Conservation (phyloP, 2,888 invertebrate species). For the Phaedon cochleariae region DNA sequence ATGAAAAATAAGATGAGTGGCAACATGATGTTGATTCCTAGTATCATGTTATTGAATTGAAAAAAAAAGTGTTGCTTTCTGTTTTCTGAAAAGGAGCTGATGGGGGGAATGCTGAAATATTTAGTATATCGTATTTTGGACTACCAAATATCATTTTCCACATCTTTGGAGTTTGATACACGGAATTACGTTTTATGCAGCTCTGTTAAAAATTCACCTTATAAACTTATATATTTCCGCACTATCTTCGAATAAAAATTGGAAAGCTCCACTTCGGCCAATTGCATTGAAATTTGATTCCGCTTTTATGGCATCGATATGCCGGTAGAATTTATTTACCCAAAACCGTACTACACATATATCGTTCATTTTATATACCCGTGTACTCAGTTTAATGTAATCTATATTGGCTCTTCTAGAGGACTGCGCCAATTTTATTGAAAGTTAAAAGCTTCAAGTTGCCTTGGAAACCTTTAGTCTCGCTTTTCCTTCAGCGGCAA, state of each 20-base stretch:
- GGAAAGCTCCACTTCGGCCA: background rate
- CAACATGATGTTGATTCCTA: no score
- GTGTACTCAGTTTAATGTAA: constrained; percentile 13
- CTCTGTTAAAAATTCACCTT: background rate
- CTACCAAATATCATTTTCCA: no score
- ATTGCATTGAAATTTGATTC: background rate
- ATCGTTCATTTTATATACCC: constrained; percentile 10
- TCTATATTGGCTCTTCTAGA: constrained; percentile 18
- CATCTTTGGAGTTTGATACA: background rate
- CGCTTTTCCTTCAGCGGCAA: constrained; percentile 13
- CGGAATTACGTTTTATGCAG: background rate
- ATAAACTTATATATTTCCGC: background rate
- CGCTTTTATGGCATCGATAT: constrained; percentile 1
- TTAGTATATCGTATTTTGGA: no score
- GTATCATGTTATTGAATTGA: no score
- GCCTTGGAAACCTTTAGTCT: constrained; percentile 19
- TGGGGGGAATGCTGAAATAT: no score
- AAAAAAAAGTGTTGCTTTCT: no score
- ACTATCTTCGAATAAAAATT: background rate
- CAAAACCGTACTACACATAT: background rate
- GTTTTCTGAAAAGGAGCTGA: no score
- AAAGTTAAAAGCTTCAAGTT: constrained; percentile 26
- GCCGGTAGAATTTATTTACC: constrained; percentile 2
- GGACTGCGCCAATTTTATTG: constrained; percentile 27
- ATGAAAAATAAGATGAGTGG: no score